Base-by-base conservation (phyloP, 2,797 vertebrate species). In the Molossus alvarezi region DNA sequence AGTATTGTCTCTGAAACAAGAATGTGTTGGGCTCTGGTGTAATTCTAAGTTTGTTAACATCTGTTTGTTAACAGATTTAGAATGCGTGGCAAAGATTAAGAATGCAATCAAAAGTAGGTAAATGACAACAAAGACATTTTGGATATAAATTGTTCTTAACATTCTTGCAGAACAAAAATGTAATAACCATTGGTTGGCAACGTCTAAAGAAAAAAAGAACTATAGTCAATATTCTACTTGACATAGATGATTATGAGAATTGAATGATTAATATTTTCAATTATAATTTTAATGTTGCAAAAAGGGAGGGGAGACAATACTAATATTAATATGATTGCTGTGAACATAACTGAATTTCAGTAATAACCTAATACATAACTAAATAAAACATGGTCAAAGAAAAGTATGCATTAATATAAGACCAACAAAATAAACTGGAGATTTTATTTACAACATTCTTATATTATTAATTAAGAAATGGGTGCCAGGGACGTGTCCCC, bases 191-290 rank as follows among this genome's bases (percentile, higher is more conserved):
- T 51, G 29, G 57, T 90, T 69, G 37, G 51, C 51, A 84, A 92
- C 21, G 62, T 81, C 51, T 85, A 79, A 91, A 27, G 41, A 53
- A 81, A 93, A 83, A 23, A 84, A 93, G n/a, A 87, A 91, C 37
- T 15, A 53, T 48, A 88, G 41, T 87, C 15, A 95, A 41, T 83
- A 53, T 81, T 92, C 14, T 90, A 85, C 17, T 76, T 91, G 83
- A 91, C 29, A 69, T 25, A 80, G 17, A 77, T 81, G 9, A 88
- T 76, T 86, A 71, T 57, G 14, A 90, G 48, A 88, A 83, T 9
- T 91, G n/a, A 92, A 95, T 92, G 29, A 84, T 85, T 75, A 80
- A 95, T 77, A 79, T 58, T 94, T 89, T 53, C 45, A 92, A 92
- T 79, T 51, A 92, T 55, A 69, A 55, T 94, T 83, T 67, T 88